Base-by-base conservation (phyloP, 2,888 invertebrate genomes). In the Aricia artaxerxes region DNA sequence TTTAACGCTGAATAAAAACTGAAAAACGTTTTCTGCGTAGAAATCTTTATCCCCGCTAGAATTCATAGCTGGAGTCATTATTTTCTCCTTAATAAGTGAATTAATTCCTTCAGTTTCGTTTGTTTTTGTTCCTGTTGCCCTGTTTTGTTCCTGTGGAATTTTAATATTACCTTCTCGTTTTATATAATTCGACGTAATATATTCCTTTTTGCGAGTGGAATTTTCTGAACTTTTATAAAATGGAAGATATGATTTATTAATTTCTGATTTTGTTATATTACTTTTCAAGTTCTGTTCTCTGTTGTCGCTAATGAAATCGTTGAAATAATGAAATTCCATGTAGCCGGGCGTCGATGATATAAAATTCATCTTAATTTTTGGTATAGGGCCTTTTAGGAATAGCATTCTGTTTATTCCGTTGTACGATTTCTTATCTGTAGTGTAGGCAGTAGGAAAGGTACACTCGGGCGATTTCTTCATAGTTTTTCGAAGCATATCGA, bases 321-420 rank as follows among this genome's bases (percentile, higher is more conserved):
- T 90, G 80, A 90, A 86, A 84, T 93, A 93, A 84, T 92, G 90
- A 85, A 93, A 93, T 84, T 93, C 93, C 78, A 93, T 92, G 76
- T 85, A 90, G 85, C 92, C 92, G 3, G 89, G 85, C 16, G 91
- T 92, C 4, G 87, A 82, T 6, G 85, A 57, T 53, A 53, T 57
- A 13, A 44, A n/a, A 44, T 73, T 73, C 40, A 73, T 76, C 13
- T 53, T 53, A 3, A 53, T 24, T 53, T 35, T 53, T 31, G 53
- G 76, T 24, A 53, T 76, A 5, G 24, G 53, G 2, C 4, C 6
- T 11, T 57, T 53, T 82, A 78, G 78, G 1, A 69, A 75, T 79
- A 57, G 53, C 40, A 77, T 80, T 61, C 75, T 76, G 7, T 75
- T 35, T 76, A 76, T 16, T 69, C 69, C 69, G 5, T 13, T 13